These are phyloP conservation scores for Oreotragus oreotragus DNA, from an alignment of 2,113 vertebrate genomes.

Conservation along the genomic window DNA sequence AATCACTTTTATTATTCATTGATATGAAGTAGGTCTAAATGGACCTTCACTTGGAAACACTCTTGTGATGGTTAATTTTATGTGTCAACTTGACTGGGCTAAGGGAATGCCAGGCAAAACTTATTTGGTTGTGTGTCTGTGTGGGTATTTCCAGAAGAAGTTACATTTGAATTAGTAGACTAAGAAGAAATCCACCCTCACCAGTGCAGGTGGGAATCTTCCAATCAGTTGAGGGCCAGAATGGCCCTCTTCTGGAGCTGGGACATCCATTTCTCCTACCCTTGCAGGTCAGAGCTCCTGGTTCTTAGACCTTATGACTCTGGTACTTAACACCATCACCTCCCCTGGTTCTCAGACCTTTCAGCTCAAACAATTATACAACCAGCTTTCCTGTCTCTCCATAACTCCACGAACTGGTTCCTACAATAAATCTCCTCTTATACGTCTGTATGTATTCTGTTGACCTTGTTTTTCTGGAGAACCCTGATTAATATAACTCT, in stretches of 20 bases:
- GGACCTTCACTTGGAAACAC: neutral
- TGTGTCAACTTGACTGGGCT: neutral
- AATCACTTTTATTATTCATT: neutral
- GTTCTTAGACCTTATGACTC: neutral
- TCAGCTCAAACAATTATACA: neutral
- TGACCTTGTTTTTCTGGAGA: neutral
- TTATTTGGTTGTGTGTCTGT: neutral
- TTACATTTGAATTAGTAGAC: neutral
- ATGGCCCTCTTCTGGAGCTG: neutral
- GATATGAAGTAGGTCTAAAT: neutral
- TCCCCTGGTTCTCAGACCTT: neutral
- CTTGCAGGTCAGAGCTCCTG: neutral
- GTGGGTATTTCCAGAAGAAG: neutral
- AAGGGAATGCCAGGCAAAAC: neutral
- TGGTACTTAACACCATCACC: neutral
- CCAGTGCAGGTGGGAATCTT: neutral
- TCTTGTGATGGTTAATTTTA: neutral
- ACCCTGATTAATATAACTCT: neutral
- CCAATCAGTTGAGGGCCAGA: neutral
- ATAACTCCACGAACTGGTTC: neutral
- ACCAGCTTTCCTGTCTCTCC: neutral
- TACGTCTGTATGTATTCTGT: neutral
- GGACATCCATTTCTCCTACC: neutral
- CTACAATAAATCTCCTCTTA: neutral
- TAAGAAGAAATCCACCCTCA: neutral